Conservation (phyloP, 2,113 vertebrate species). For the Heterocephalus glaber region DNA sequence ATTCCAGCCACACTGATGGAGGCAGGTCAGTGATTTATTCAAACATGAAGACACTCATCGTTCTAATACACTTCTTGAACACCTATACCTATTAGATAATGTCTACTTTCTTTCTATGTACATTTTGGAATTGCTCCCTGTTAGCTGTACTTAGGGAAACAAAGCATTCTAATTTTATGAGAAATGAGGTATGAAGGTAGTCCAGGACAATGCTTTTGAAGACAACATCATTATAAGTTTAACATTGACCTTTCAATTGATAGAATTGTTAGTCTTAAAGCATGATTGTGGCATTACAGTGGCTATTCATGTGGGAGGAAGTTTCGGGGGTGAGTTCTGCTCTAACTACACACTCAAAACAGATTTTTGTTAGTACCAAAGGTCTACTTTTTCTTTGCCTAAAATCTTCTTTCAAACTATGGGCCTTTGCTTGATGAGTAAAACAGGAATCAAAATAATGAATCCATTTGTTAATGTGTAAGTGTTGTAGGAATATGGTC, state of each 20-base stretch:
- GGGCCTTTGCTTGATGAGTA: background rate
- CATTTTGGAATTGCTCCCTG: background rate
- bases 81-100: background rate
- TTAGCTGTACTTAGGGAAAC: background rate
- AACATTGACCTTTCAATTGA: background rate
- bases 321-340: background rate
- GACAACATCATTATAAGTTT: background rate
- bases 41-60: too few relatives aligned
- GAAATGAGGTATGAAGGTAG: background rate
- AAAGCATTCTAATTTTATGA: background rate
- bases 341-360: background rate
- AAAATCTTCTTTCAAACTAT: slow-evolving; percentile 2
- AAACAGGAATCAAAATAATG: background rate
- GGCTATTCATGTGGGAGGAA: background rate
- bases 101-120: background rate
- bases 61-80: background rate
- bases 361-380: background rate
- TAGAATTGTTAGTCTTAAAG: background rate
- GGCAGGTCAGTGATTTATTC: background rate
- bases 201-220: background rate
- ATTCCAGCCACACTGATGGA: background rate
- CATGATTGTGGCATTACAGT: background rate
- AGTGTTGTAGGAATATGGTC: background rate
- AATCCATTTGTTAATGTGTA: background rate
- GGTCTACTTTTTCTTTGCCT: background rate